A percentile compares a stretch with the other conserved stretches of the same genome.
These are phyloP conservation scores for Macrotrachela quadricornifera DNA, from an alignment of 1,140 invertebrate species.

Conservation along the genomic window DNA sequence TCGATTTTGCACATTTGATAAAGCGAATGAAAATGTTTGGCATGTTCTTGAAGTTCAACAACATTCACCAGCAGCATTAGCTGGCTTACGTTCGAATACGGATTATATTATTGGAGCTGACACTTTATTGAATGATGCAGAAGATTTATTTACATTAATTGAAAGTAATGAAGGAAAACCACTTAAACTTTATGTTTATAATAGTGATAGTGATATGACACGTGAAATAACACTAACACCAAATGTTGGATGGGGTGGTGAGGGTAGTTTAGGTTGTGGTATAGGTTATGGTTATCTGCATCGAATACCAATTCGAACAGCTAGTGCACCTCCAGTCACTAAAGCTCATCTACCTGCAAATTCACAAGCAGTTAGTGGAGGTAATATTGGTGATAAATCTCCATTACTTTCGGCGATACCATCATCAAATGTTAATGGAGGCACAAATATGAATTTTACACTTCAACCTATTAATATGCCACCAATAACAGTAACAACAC, in stretches of 20 bases:
- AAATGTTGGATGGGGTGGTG: conserved; percentile 59
- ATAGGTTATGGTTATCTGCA: conserved; percentile 97
- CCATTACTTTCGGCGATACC: too few relatives aligned
- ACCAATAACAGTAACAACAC: too few relatives aligned
- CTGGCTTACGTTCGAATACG: conserved; percentile 65
- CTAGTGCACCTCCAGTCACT: background rate
- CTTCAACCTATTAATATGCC: too few relatives aligned
- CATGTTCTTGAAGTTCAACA: conserved; percentile 89
- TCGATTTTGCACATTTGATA: conserved; percentile 95
- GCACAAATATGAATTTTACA: too few relatives aligned
- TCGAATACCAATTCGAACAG: conserved; percentile 52
- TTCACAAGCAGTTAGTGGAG: too few relatives aligned
- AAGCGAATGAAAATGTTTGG: conserved; percentile 98
- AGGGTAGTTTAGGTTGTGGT: conserved; percentile 81
- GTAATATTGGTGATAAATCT: too few relatives aligned
- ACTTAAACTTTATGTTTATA: conserved; percentile 96
- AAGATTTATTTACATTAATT: conserved; percentile 89
- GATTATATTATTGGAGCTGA: conserved; percentile 98
- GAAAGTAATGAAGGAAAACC: conserved; percentile 83
- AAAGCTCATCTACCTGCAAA: background rate
- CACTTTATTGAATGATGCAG: conserved; percentile 75
- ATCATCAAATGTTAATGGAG: too few relatives aligned
- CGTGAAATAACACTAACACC: conserved; percentile 61
- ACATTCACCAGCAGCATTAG: conserved; percentile 71
- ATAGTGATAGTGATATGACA: conserved; percentile 70